A percentile compares a stretch with the other conserved stretches of the same genome.
Evolutionary conservation across 2,888 invertebrate species (phyloP).

Genomic region (Daptonema setosum): DNA sequence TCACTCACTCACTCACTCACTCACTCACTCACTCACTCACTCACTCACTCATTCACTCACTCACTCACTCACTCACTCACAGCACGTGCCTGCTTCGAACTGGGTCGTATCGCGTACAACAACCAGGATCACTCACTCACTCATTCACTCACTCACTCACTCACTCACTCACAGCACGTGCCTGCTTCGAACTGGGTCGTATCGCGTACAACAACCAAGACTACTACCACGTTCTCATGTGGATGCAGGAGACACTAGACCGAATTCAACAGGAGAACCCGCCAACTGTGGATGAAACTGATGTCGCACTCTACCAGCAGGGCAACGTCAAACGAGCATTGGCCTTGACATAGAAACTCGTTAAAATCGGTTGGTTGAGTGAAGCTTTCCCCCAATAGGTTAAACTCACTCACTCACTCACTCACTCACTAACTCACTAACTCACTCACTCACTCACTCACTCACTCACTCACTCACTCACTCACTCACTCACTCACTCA

Average conservation of each 20-base stretch:
- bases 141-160: too few species aligned
- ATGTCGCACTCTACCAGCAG: slow-evolving; percentile 50
- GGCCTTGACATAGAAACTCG: slow-evolving; percentile 62
- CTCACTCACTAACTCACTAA: too few species aligned
- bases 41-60: too few species aligned
- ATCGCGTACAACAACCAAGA: slow-evolving; percentile 77
- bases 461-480: too few species aligned
- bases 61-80: too few species aligned
- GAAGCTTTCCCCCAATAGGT: slow-evolving; percentile 28
- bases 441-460: too few species aligned
- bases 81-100: slow-evolving; percentile 81
- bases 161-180: slow-evolving; percentile 43
- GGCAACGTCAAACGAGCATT: slow-evolving; percentile 65
- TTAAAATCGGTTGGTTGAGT: slow-evolving; percentile 39
- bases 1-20: too few species aligned
- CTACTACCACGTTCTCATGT: slow-evolving; percentile 67
- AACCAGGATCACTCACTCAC: too few species aligned
- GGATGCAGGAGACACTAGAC: slow-evolving; percentile 49
- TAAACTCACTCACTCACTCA: too few species aligned
- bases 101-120: slow-evolving; percentile 76
- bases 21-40: too few species aligned
- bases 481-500: too few species aligned
- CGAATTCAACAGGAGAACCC: slow-evolving; percentile 14
- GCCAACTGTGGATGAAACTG: not conserved
- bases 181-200: slow-evolving; percentile 83